These are phyloP conservation scores for Ormyrus nitidulus DNA, from an alignment of 2,888 invertebrate species.

Conservation along the genomic window DNA sequence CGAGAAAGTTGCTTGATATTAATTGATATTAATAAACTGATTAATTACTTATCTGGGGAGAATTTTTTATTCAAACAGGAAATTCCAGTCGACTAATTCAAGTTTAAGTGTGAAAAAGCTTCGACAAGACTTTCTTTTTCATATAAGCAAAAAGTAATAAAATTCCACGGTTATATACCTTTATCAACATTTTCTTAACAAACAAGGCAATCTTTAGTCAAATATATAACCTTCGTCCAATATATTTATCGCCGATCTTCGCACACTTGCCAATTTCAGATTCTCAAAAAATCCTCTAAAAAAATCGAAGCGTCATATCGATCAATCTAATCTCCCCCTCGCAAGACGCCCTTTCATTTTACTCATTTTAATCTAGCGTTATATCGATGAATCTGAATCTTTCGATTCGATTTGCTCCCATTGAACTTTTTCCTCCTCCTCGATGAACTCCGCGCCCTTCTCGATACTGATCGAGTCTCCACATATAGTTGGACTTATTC, in stretches of 20 bases:
- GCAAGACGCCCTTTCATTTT: constrained; percentile 23
- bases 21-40: constrained; percentile 7
- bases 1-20: constrained; percentile 1
- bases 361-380: constrained; percentile 24
- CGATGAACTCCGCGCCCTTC: constrained; percentile 1
- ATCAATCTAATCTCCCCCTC: constrained; percentile 16
- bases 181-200: too few species aligned
- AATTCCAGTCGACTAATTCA: neutral
- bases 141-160: too few species aligned
- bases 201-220: too few species aligned
- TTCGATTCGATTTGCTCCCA: constrained; percentile 15
- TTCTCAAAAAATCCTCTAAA: too few species aligned
- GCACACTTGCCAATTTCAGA: too few species aligned
- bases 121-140: too few species aligned
- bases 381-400: constrained; percentile 38
- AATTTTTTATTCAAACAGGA: neutral
- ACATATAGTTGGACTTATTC: constrained; percentile 20
- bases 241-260: too few species aligned
- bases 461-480: constrained; percentile 33
- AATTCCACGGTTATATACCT: too few species aligned
- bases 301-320: neutral
- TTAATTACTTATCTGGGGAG: neutral
- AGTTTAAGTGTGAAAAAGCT: too few species aligned
- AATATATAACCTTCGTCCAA: too few species aligned
- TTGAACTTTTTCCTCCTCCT: constrained; percentile 11